Percentiles rank a stretch among this genome's conserved stretches.
These are phyloP conservation scores for Drosophila pectinifera DNA, from an alignment of 1,140 invertebrate species.

Conservation along the genomic window DNA sequence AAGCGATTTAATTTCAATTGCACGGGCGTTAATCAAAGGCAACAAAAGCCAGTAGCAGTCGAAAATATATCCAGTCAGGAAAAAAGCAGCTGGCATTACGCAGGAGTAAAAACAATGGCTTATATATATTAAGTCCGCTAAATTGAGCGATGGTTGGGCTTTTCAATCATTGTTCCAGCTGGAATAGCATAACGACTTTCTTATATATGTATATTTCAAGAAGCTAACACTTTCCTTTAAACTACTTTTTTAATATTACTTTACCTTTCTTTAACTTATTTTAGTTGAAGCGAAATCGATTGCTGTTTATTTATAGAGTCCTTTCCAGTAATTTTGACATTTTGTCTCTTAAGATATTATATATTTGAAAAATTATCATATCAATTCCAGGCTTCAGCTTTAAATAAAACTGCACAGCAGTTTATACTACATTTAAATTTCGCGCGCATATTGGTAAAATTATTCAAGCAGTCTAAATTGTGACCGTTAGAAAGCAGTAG, in stretches of 20 bases:
- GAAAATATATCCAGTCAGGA: constrained; percentile 15
- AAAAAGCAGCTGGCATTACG: constrained; percentile 3
- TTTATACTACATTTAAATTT: background rate
- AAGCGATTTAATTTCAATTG: constrained; percentile 80
- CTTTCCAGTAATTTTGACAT: too few relatives aligned
- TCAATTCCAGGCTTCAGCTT: too few relatives aligned
- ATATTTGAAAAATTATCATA: too few relatives aligned
- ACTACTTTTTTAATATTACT: background rate
- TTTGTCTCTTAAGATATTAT: too few relatives aligned
- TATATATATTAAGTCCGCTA: background rate
- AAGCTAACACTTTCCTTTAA: background rate
- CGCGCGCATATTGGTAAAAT: background rate
- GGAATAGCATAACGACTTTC: background rate
- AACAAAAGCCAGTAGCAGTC: constrained; percentile 41
- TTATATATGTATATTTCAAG: background rate
- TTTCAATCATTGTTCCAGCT: background rate
- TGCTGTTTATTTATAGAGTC: too few relatives aligned
- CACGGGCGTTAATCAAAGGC: constrained; percentile 76
- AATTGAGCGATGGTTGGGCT: background rate
- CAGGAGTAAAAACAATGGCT: background rate
- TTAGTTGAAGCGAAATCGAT: too few relatives aligned
- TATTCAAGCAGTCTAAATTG: background rate
- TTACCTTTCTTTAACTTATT: too few relatives aligned
- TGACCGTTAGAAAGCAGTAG: background rate
- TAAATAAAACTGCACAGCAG: too few relatives aligned